phyloP scores from a whole-genome alignment of 2,113 vertebrate genomes.

The Prunella fulvescens region DNA sequence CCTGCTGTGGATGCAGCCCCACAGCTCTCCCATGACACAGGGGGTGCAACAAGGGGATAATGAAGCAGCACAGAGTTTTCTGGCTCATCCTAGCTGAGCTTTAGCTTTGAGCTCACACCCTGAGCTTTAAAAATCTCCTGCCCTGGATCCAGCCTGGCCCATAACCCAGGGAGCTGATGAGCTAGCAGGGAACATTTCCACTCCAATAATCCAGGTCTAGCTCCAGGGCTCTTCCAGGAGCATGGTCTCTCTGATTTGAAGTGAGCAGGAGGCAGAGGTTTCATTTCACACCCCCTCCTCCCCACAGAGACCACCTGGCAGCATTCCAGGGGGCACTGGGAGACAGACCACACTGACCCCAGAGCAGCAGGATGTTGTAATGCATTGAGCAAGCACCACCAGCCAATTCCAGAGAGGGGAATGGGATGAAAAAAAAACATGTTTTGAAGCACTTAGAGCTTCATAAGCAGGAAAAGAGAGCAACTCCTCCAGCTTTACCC shows the following conservation, averaged over 20 bases:
- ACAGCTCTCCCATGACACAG: accelerated
- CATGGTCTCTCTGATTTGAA: not conserved
- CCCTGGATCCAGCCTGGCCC: not conserved
- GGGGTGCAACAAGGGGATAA: not conserved
- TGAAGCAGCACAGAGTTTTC: accelerated
- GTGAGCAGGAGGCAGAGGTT: not conserved
- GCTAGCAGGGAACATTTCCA: not conserved
- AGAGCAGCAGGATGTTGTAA: not conserved
- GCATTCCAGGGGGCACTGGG: not conserved
- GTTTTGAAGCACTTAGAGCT: not conserved
- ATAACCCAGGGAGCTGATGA: not conserved
- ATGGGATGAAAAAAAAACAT: not conserved
- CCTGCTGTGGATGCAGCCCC: not conserved
- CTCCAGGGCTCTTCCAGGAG: not conserved
- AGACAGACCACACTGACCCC: not conserved
- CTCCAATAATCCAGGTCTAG: not conserved
- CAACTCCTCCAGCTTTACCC: not conserved
- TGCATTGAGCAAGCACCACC: not conserved
- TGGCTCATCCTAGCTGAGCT: not conserved
- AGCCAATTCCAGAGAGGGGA: not conserved
- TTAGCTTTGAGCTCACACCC: not conserved
- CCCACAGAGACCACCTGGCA: not conserved
- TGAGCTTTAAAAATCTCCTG: not conserved
- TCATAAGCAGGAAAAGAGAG: not conserved
- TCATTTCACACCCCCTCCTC: not conserved